Conservation (phyloP, 2,888 invertebrate genomes). For the Cheilosia pagana region DNA sequence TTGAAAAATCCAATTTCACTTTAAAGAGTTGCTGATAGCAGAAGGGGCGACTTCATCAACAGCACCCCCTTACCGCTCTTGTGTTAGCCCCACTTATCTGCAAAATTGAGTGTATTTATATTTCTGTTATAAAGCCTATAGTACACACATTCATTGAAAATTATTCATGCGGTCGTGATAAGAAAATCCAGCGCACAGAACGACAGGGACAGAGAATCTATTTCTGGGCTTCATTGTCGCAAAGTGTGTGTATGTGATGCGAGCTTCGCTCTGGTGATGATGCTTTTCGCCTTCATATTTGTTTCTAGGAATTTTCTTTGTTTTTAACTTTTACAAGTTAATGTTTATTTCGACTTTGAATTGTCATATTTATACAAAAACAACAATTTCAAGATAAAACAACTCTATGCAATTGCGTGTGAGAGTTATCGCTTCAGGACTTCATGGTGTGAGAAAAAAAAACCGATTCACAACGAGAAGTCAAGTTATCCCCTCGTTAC, state of each 20-base stretch:
- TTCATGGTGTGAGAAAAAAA: background rate
- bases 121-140: conserved; percentile 2
- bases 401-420: background rate
- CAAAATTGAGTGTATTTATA: conserved; percentile 19
- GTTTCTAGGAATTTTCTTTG: conserved; percentile 38
- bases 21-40: background rate
- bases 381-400: background rate
- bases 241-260: conserved; percentile 3
- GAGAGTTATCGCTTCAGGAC: conserved; percentile 14
- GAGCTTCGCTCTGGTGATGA: conserved; percentile 2
- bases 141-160: conserved; percentile 25
- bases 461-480: background rate
- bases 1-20: background rate
- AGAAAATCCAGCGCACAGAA: conserved; percentile 30
- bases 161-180: conserved; percentile 46
- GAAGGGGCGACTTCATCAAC: background rate
- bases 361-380: background rate
- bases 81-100: conserved; percentile 19
- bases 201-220: conserved; percentile 11
- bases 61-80: background rate
- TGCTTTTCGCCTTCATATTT: conserved; percentile 15
- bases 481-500: background rate
- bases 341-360: conserved; percentile 17
- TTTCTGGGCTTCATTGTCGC: conserved; percentile 21
- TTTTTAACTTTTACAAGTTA: conserved; percentile 27